A percentile compares a stretch with the other conserved stretches of the same genome.
phyloP scores from a whole-genome alignment of 2,888 invertebrate species.

The Clivina fossor region DNA sequence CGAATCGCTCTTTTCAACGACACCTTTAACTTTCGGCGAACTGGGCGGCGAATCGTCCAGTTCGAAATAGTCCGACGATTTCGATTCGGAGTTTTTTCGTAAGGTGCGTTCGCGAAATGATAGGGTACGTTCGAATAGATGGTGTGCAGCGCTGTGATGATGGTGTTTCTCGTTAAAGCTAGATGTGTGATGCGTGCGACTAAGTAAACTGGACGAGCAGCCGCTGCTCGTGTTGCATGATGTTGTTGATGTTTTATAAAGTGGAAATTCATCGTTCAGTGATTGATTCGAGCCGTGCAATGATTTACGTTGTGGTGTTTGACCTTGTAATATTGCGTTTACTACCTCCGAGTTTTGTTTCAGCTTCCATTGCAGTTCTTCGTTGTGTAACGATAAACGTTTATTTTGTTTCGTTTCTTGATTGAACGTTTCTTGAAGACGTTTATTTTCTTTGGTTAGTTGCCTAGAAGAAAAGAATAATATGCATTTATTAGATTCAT shows the following conservation, averaged over 20 bases:
- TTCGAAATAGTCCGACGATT: conserved; percentile 44
- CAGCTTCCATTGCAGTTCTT: conserved; percentile 85
- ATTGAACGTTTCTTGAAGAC: conserved; percentile 70
- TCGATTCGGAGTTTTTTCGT: conserved; percentile 13
- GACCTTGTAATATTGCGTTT: conserved; percentile 49
- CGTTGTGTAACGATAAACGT: conserved; percentile 78
- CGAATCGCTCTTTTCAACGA: conserved; percentile 83
- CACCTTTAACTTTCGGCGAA: conserved; percentile 77
- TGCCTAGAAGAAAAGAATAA: conserved; percentile 59
- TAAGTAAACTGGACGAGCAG: conserved; percentile 43
- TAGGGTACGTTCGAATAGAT: conserved; percentile 45
- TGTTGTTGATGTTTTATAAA: conserved; percentile 37
- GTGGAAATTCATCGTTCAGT: conserved; percentile 44
- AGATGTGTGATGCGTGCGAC: conserved; percentile 43
- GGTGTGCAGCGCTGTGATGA: conserved; percentile 33
- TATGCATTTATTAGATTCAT: background rate
- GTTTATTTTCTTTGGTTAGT: conserved; percentile 69
- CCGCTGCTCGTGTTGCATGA: no score
- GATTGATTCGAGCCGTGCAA: conserved; percentile 48
- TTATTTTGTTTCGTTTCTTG: conserved; percentile 78
- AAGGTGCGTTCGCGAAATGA: conserved; percentile 47
- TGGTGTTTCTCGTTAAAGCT: conserved; percentile 48
- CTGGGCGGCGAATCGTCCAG: conserved; percentile 59
- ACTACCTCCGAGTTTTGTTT: conserved; percentile 78
- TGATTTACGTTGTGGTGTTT: conserved; percentile 29